Conservation (phyloP, 2,797 vertebrate genomes). For the Amniataba percoides region DNA sequence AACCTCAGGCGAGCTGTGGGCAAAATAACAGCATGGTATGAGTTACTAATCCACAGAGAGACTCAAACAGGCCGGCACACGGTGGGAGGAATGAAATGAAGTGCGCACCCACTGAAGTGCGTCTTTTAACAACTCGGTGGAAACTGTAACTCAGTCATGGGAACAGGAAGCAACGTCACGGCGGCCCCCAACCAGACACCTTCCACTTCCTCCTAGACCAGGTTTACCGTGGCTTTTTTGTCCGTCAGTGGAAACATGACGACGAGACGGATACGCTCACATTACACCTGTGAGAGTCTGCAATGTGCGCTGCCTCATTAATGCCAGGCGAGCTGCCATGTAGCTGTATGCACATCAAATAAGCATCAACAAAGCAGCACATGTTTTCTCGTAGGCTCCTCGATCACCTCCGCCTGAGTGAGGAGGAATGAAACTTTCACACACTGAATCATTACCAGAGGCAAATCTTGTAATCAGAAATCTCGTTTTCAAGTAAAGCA, state of each 20-base stretch:
- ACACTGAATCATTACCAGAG: constrained; percentile 57
- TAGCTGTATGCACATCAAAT: no score
- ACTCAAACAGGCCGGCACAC: constrained; percentile 34
- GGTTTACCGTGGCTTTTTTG: background rate
- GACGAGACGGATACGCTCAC: background rate
- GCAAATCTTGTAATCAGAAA: constrained; percentile 1
- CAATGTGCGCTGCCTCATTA: background rate
- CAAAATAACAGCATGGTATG: constrained; percentile 84
- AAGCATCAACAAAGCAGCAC: background rate
- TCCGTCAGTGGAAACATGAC: constrained; percentile 69
- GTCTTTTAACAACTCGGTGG: constrained; percentile 85
- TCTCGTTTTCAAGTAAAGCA: constrained; percentile 48
- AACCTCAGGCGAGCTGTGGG: constrained; percentile 84
- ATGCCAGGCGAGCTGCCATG: background rate
- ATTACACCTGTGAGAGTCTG: constrained; percentile 31
- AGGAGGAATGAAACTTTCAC: constrained; percentile 50
- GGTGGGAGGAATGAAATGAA: constrained; percentile 59
- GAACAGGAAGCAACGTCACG: constrained; percentile 92
- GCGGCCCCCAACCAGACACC: constrained; percentile 74
- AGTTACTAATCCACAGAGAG: constrained; percentile 79
- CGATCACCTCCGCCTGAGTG: background rate
- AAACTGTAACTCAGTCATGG: constrained; percentile 86
- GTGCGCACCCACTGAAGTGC: constrained; percentile 44
- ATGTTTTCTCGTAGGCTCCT: background rate
- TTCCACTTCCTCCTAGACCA: constrained; percentile 75